Evolutionary conservation across 2,797 vertebrate genomes (phyloP).

Genomic region (Limosa lapponica): DNA sequence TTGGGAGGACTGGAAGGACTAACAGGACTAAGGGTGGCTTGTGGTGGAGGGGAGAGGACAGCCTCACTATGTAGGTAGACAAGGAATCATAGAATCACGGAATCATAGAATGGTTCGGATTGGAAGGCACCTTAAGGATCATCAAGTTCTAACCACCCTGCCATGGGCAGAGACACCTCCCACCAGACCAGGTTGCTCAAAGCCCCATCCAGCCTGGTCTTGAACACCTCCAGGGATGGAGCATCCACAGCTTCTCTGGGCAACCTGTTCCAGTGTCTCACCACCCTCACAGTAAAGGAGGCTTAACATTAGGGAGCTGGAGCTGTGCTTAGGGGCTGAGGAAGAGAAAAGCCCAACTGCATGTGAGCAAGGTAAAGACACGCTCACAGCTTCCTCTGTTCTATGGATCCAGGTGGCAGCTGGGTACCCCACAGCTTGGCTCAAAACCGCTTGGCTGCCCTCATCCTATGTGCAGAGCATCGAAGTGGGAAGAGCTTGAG

Average conservation of each 20-base stretch:
- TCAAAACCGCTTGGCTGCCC: not conserved
- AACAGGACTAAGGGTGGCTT: not conserved
- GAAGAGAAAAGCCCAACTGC: not conserved
- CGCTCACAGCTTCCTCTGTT: not conserved
- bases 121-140: no score
- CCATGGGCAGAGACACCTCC: no score
- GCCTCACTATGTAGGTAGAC: no score
- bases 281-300: not conserved
- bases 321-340: fast-evolving
- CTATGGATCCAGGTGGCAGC: not conserved
- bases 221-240: no score
- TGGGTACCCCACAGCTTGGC: not conserved
- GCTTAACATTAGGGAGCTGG: not conserved
- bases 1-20: not conserved
- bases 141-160: no score
- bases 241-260: no score
- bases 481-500: not conserved
- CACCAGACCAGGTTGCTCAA: no score
- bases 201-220: no score
- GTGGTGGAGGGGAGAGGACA: not conserved
- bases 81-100: not conserved
- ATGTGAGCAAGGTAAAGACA: not conserved
- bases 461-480: not conserved
- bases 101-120: no score
- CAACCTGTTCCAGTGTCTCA: no score